Base-by-base conservation (phyloP, 2,797 vertebrate species). In the Masticophis lateralis region DNA sequence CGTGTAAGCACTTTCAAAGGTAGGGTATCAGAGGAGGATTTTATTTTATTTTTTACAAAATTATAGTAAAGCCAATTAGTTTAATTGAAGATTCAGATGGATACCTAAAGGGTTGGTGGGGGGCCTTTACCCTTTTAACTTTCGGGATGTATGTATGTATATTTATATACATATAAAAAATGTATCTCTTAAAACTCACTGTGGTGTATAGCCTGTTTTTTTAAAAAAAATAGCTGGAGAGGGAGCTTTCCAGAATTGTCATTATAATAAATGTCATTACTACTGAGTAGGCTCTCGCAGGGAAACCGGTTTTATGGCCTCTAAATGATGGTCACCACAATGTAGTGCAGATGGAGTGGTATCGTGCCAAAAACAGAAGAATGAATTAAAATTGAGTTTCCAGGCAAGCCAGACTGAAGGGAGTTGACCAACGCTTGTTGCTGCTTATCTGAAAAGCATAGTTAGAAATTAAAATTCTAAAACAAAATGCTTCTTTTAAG, bases 1-100 rank as follows among this genome's bases (percentile, higher is more conserved):
- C 53, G 95, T 96, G 95, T 95, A 96, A 95, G 95, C 51, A 92
- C 91, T 92, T 94, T 93, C 55, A 90, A 94, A 95, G 93, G 94
- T 90, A 91, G 95, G 95, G 94, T 63, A 83, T 96, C 93, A 92
- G 92, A 94, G 89, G 96, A 96, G 95, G 95, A 93, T 56, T 56
- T 56, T 14, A 14, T 12, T 37, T 74, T 9, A 83, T 60, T 94
- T 96, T 93, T 94, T 96, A 79, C 91, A 91, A 90, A 96, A 94
- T 94, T 93, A 92, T 95, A 93, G 92, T 95, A 94, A 93, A 96
- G 94, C 63, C 0, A 0, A 69, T 91, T 96, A 94, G 95, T 96
- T 95, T 97, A 96, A 97, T 96, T 96, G 93, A 9, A 5, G 93
- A 90, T 86, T 88, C 59, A 95, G 94, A 95, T 90, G 91, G 87